These are phyloP conservation scores for Piaya cayana DNA, from an alignment of 2,113 vertebrate genomes.

Conservation along the genomic window DNA sequence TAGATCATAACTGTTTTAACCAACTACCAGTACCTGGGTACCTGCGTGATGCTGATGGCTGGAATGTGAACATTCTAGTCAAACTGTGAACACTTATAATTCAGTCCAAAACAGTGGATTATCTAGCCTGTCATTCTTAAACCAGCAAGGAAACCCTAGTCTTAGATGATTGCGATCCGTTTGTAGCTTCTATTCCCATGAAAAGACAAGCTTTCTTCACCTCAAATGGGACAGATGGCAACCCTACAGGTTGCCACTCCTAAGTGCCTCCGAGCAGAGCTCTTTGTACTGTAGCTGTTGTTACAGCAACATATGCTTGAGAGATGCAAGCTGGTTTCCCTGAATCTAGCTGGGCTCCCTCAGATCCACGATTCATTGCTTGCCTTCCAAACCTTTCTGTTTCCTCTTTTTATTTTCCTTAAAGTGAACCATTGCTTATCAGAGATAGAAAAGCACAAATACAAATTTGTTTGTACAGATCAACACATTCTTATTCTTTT, in stretches of 20 bases:
- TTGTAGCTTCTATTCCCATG: conserved; percentile 1
- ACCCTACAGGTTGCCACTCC: conserved; percentile 49
- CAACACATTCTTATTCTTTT: not conserved
- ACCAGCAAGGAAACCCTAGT: conserved; percentile 34
- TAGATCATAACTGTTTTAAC: not conserved
- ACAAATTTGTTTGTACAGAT: not conserved
- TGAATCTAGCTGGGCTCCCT: conserved; percentile 8
- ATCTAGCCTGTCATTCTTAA: not conserved
- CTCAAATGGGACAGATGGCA: conserved; percentile 57
- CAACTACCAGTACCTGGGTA: not conserved
- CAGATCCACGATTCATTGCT: not conserved
- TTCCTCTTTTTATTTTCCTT: not conserved
- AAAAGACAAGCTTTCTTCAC: conserved; percentile 20
- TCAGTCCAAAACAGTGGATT: conserved; percentile 11
- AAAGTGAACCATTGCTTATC: not conserved
- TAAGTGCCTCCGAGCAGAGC: conserved; percentile 25
- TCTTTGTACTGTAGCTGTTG: not conserved
- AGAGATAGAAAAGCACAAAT: not conserved
- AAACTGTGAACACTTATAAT: conserved; percentile 20
- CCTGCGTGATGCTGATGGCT: not conserved
- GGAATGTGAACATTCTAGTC: not conserved
- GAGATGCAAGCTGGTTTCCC: conserved; percentile 34
- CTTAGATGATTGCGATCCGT: not conserved
- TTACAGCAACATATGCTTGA: conserved; percentile 58
- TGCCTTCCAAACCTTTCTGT: not conserved